Evolutionary conservation across 2,113 vertebrate species (phyloP).

Genomic region (Bolborhynchus lineola): DNA sequence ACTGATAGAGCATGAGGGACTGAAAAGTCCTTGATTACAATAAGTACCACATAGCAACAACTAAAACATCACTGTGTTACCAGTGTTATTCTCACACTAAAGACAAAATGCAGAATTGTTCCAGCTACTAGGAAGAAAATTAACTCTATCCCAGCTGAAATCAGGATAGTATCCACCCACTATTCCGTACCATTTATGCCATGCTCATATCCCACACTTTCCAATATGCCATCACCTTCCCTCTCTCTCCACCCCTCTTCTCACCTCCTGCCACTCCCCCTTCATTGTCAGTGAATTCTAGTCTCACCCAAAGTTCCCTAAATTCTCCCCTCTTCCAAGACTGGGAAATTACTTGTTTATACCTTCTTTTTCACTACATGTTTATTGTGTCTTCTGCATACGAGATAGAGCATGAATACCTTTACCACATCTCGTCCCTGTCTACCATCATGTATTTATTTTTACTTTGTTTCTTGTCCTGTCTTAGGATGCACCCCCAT

Average conservation of each 20-base stretch:
- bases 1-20: neutral
- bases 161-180: neutral
- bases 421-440: neutral
- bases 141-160: neutral
- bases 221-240: neutral
- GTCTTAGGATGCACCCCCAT: neutral
- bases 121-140: neutral
- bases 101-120: neutral
- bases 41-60: neutral
- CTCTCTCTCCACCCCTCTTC: neutral
- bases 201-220: neutral
- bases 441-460: neutral
- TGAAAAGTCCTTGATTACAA: neutral
- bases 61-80: neutral
- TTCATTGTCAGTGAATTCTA: neutral
- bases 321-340: no score
- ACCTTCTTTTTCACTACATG: neutral
- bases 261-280: neutral
- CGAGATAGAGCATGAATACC: neutral
- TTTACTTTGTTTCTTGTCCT: neutral
- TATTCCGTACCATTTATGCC: neutral
- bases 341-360: neutral
- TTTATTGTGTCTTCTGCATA: neutral
- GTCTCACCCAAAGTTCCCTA: neutral
- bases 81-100: neutral